Evolutionary conservation across 1,140 invertebrate species (phyloP), one percentile per base, ranked within the genome.

Genomic region (Leptonema lineaticorne): DNA sequence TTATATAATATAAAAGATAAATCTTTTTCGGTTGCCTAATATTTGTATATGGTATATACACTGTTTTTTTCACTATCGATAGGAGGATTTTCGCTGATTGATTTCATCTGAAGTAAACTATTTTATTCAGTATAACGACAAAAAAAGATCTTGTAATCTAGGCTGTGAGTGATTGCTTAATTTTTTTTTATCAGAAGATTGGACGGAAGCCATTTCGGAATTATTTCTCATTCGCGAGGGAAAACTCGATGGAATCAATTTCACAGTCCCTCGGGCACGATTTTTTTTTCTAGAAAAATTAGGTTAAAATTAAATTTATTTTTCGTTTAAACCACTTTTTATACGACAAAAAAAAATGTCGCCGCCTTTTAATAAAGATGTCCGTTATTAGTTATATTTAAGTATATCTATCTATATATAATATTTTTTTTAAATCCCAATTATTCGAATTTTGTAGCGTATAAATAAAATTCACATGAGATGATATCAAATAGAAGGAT

Each of bases 171-270:
- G 50, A 53, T 53, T 53, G 22, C 50, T 53, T 53, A 53, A 53
- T 53, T 53, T 53, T 53, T n/a, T n/a, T n/a, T 53, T 53, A 53
- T 53, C 27, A 11, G 50, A 53, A 53, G 20, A 53, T 53, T 53
- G 50, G 50, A 53, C 50, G 50, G 22, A n/a, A 53, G 50, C 50
- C 50, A 53, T 53, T 24, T 24, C 50, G 27, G 50, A 53, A 53
- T 53, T 53, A 53, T 53, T 53, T 53, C 50, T 53, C 27, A 53
- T 53, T 53, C 24, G 50, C 50, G 27, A 53, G 50, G 50, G 50
- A 53, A 53, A 53, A 20, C 24, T 2, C 50, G 50, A 53, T 53
- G 27, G 50, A 53, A 53, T 53, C 50, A 53, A 53, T 53, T 53
- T 53, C 50, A 24, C 50, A 53, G 50, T 24, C 50, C 50, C 20